Conservation (phyloP, 2,113 vertebrate genomes). For the Trogon melanurus region DNA sequence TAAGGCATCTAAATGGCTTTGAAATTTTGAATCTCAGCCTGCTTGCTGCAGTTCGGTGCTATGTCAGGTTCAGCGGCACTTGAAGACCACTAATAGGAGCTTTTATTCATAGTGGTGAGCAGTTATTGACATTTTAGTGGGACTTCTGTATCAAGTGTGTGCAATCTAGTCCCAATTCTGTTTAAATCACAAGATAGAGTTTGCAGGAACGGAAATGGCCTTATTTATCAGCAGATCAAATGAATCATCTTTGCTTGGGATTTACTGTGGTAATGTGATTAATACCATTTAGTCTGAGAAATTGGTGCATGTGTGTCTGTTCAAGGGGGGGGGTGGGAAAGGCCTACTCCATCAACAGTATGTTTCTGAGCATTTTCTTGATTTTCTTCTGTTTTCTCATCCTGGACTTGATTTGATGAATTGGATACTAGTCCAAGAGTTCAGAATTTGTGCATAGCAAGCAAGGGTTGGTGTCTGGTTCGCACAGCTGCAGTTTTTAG, state of each 20-base stretch:
- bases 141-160: not conserved
- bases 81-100: not conserved
- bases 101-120: not conserved
- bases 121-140: not conserved
- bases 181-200: not conserved
- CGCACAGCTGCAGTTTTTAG: not conserved
- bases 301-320: not conserved
- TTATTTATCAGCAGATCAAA: not conserved
- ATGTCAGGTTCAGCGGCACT: constrained; percentile 18
- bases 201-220: not conserved
- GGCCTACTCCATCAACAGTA: not conserved
- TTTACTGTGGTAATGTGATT: constrained; percentile 8
- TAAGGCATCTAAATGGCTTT: constrained; percentile 39
- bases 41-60: constrained; percentile 8
- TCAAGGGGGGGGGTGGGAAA: not conserved
- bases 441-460: not conserved
- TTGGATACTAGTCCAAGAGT: not conserved
- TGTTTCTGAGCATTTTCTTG: not conserved
- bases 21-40: constrained; percentile 43
- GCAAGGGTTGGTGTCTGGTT: not conserved
- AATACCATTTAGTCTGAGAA: not conserved
- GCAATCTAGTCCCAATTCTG: not conserved
- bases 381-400: not conserved
- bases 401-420: not conserved
- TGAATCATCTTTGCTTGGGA: constrained; percentile 1